Evolutionary conservation across 2,113 vertebrate species (phyloP).

Genomic region (Syngnathus scovelli): DNA sequence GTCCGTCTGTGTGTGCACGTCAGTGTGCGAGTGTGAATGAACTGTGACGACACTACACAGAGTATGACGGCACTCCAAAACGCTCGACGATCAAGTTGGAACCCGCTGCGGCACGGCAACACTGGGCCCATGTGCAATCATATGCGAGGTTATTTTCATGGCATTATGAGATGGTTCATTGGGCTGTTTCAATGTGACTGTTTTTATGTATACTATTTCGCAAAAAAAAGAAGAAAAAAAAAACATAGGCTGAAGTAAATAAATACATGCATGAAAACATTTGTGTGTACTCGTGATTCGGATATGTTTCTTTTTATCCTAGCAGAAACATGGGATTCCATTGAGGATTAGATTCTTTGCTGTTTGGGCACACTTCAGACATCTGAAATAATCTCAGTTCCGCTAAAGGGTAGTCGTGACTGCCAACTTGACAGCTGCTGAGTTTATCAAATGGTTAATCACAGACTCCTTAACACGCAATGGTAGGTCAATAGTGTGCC

Average conservation of each 20-base stretch:
- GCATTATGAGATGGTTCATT: constrained; percentile 35
- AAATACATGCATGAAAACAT: constrained; percentile 56
- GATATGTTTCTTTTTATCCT: not conserved
- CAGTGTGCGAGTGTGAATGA: constrained; percentile 9
- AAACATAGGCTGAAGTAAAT: constrained; percentile 32
- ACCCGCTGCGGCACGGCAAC: constrained; percentile 13
- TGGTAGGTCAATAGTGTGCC: not conserved
- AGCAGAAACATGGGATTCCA: not conserved
- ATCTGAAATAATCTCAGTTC: not conserved
- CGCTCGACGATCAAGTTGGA: constrained; percentile 11
- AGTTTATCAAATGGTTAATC: not conserved
- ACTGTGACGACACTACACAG: constrained; percentile 10
- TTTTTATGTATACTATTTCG: constrained; percentile 45
- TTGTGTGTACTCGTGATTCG: constrained; percentile 5
- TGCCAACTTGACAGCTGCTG: not conserved
- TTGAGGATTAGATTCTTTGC: not conserved
- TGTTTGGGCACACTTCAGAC: not conserved
- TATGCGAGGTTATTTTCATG: constrained; percentile 17
- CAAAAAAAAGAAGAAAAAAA: constrained; percentile 36
- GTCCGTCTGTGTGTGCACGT: constrained; percentile 10
- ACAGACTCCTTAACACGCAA: not conserved
- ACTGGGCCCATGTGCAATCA: constrained; percentile 9
- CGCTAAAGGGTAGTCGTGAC: not conserved
- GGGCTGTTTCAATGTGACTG: constrained; percentile 14
- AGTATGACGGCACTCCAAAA: constrained; percentile 11